These are phyloP conservation scores for Colletes gigas DNA, from an alignment of 1,140 invertebrate species.

Conservation along the genomic window DNA sequence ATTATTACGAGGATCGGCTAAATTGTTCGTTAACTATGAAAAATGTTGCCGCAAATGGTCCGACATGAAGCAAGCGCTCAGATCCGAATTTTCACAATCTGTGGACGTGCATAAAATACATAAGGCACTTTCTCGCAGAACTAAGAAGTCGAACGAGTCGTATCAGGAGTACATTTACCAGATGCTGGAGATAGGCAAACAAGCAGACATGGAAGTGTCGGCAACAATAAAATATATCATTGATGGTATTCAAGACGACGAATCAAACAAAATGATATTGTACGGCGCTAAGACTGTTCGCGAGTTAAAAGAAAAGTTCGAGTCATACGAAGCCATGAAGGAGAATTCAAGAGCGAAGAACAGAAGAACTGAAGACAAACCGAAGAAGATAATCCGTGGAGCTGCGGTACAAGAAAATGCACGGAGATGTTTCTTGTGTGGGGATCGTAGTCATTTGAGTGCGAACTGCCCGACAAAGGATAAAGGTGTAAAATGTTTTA, in stretches of 20 bases:
- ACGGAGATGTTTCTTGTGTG: background rate
- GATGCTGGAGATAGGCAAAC: conserved; percentile 3
- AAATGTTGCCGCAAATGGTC: background rate
- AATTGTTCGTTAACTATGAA: background rate
- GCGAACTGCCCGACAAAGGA: background rate
- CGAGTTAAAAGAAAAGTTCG: conserved; percentile 9
- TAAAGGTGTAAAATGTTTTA: conserved; percentile 16
- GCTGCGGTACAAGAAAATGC: background rate
- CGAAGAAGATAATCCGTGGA: background rate
- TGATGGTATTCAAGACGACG: background rate
- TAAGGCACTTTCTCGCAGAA: background rate
- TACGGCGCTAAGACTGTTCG: background rate
- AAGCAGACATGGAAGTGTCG: background rate
- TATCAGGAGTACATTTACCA: conserved; percentile 9
- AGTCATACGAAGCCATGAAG: background rate
- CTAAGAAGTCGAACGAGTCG: background rate
- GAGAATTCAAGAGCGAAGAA: background rate
- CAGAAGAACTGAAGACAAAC: background rate
- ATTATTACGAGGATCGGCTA: background rate
- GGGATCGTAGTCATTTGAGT: background rate
- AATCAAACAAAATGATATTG: background rate
- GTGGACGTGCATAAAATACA: background rate
- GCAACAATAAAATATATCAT: conserved; percentile 11
- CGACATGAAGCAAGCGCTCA: background rate
- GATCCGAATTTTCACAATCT: background rate